Evolutionary conservation across 23 tunicate species (phyloP).

Genomic region (Botrylloides violaceus): DNA sequence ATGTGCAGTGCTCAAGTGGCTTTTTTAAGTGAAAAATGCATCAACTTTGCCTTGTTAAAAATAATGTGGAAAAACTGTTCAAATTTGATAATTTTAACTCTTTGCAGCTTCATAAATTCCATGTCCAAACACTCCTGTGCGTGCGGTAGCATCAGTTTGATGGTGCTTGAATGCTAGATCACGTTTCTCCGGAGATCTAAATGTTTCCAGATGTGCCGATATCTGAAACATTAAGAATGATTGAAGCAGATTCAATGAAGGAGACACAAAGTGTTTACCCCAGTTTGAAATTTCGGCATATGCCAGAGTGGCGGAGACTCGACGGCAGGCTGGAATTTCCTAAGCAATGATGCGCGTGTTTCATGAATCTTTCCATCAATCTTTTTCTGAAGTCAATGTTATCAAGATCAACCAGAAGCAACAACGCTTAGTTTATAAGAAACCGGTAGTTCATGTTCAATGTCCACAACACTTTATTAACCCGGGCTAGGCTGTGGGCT

Average conservation of each 20-base stretch:
- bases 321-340: conserved; percentile 64
- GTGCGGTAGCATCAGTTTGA: conserved; percentile 74
- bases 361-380: conserved; percentile 70
- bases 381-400: conserved; percentile 82
- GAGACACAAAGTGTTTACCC: conserved; percentile 5
- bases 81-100: conserved; percentile 27
- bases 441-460: no score
- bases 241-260: not conserved
- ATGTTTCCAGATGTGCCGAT: conserved; percentile 78
- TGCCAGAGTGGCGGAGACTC: conserved; percentile 86
- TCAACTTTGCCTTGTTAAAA: no score
- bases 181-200: conserved; percentile 63
- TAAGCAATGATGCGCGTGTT: conserved; percentile 60
- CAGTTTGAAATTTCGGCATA: conserved; percentile 59
- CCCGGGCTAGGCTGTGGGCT: no score
- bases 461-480: no score
- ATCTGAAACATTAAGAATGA: conserved; percentile 26
- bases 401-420: no score
- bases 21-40: no score
- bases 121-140: conserved; percentile 85
- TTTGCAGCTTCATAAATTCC: conserved; percentile 86
- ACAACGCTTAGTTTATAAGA: no score
- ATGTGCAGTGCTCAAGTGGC: no score
- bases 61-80: not conserved
- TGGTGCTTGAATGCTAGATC: conserved; percentile 65